Evolutionary conservation across 2,797 vertebrate genomes (phyloP), one percentile per base, ranked within the genome.

Genomic region (Alcedo quadribrachys): DNA sequence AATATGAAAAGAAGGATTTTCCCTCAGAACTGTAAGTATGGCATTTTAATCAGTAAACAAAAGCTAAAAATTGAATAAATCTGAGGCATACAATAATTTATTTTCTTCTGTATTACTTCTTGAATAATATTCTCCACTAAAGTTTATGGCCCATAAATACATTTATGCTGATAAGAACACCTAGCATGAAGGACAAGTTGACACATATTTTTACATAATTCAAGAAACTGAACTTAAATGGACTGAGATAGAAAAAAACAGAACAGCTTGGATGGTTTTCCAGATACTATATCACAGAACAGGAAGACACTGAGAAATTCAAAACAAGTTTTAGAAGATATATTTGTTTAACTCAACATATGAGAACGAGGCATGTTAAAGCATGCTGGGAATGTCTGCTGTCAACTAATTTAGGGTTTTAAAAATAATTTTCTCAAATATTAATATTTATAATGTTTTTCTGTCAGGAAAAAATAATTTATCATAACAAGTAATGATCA

Each of bases 11-110:
- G 45, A 91, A 37, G 48, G 4, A 48, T 93, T 90, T 92, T 70
- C 25, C 6, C 33, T 58, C 10, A 67, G 62, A 46, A 27, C 22
- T 69, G 25, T 69, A 74, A 88, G 45, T n/a, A 81, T 35, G 67
- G 40, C 55, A 68, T 30, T 71, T 71, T 93, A 95, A 80, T 46
- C 67, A 73, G 89, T 69, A 78, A 89, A 15, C 27, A 69, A 92
- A 89, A 92, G 25, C 42, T 58, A 32, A 94, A 93, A 89, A 96
- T 67, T 81, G 33, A 90, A 86, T 87, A 96, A 92, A 94, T 58
- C 43, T 63, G 18, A 69, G 18, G 50, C 84, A 87, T 67, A 91
- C 89, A 93, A 61, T 70, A 78, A 90, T 94, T 93, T 87, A 33
- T 67, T 94, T 87, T 81, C 68, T 96, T 85, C 67, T 81, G 40